Base-by-base conservation (phyloP, 2,113 vertebrate species). In the Hippocampus zosterae region DNA sequence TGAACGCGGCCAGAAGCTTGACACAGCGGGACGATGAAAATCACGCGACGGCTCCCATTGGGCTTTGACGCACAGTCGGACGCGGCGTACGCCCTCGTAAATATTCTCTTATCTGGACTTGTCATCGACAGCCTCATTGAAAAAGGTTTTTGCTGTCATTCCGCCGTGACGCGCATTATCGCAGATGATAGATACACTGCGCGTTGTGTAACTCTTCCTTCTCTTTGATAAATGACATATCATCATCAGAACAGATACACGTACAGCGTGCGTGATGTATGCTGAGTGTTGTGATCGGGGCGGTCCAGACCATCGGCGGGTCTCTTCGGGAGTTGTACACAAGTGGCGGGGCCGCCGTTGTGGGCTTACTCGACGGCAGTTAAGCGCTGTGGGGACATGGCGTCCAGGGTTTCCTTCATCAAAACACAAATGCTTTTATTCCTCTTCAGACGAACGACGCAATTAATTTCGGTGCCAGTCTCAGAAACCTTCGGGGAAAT, bases 401-500 rank as follows among this genome's bases (percentile, higher is more conserved):
- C 8, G 10, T 80, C 74, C 52, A 0, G 72, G 21, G 68, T 82
- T 84, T 77, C 77, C 84, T 87, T 86, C 88, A 90, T 91, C 87
- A 88, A 74, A 67, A 73, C 81, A 88, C 82, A 84, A 84, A 85
- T 63, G 84, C 83, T 80, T 89, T 85, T 87, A 87, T 89, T 88
- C 88, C 88, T 86, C 85, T 83, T 86, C 77, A 79, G 76, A n/a
- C n/a, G n/a, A 89, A 84, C 78, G 74, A 74, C 65, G 77, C 85
- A 88, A 90, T 90, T 89, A 90, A 89, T 89, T 89, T 84, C 10
- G 8, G 73, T 59, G 74, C 75, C 53, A 46, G 76, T 85, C 84
- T 87, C 86, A 76, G 79, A 87, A 33, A 88, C 83, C 87, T 86
- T 85, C 79, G 70, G 88, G 87, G 90, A 91, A 91, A 91, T 90